Conservation (phyloP, 2,888 invertebrate species). For the Cephus pulcher region DNA sequence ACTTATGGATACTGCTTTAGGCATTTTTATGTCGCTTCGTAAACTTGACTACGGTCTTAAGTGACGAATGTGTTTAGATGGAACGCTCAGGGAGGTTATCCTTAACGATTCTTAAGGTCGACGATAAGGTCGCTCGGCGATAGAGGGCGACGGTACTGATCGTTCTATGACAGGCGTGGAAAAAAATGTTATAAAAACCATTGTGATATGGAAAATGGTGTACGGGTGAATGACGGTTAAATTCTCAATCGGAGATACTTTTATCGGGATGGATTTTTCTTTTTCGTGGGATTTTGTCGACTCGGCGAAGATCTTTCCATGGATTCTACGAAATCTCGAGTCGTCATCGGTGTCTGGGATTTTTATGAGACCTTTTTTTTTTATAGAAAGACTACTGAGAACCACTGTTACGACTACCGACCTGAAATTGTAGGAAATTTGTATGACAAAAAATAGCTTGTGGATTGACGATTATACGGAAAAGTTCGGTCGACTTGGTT, state of each 20-base stretch:
- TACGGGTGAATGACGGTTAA: background rate
- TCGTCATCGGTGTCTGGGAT: background rate
- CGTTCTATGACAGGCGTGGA: background rate
- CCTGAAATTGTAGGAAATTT: background rate
- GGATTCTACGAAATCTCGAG: background rate
- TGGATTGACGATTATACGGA: background rate
- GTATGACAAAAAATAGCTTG: constrained; percentile 9
- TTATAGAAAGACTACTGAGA: background rate
- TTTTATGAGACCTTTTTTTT: background rate
- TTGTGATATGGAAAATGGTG: background rate
- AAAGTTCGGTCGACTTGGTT: constrained; percentile 3
- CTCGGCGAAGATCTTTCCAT: background rate
- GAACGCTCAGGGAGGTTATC: background rate
- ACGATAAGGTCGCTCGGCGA: background rate
- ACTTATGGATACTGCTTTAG: background rate
- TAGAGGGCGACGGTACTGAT: background rate
- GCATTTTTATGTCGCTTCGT: background rate
- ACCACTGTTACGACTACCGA: background rate
- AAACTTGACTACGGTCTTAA: background rate
- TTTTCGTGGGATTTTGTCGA: background rate
- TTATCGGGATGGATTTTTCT: background rate
- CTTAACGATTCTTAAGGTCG: background rate
- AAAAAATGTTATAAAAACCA: background rate
- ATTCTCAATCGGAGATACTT: background rate
- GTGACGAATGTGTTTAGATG: background rate